Base-by-base conservation (phyloP, 2,888 invertebrate genomes). In the Cheilosia scutellata region DNA sequence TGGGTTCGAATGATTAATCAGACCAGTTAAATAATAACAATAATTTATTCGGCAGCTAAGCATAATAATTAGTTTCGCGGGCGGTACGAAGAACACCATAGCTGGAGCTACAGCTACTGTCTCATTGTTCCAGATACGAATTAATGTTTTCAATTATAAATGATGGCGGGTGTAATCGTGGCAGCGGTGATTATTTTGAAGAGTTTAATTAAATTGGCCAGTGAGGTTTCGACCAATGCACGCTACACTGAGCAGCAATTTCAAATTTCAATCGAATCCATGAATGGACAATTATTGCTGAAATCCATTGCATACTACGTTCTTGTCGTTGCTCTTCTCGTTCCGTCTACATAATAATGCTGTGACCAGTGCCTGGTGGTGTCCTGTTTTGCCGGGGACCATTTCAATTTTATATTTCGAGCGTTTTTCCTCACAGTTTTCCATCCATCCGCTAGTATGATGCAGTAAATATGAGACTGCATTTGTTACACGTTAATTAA, bases 401-500 rank as follows among this genome's bases (percentile, higher is more conserved):
- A 40, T 79, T 84, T 79, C 74, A 79, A 65, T 79, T 79, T 79
- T 62, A 60, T 65, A 70, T 65, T 79, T 33, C 31, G 49, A 47
- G 47, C 37, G 16, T 42, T 58, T 40, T 51, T 74, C 25, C n/a
- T 53, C 20, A 66, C 25, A 42, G 47, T 68, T 78, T 68, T 78
- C 55, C 76, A 82, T 77, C 40, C 71, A n/a, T 13, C 40, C 40
- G 13, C 72, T 42, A 53, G 33, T 51, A 70, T 75, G 42, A 68
- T 78, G 75, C 57, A 79, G 74, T 79, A 75, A 84, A 79, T 79
- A 84, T 84, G 79, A 70, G 75, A 75, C 84, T 84, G 84, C 75
- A 84, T 79, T 84, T 79, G 70, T 84, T 84, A 79, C 79, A 84
- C 74, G 79, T 84, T 84, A 84, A 84, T 84, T 84, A 84, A 84